These are phyloP conservation scores for Pharmacophagus antenor DNA, from an alignment of 2,888 invertebrate genomes.

Conservation along the genomic window DNA sequence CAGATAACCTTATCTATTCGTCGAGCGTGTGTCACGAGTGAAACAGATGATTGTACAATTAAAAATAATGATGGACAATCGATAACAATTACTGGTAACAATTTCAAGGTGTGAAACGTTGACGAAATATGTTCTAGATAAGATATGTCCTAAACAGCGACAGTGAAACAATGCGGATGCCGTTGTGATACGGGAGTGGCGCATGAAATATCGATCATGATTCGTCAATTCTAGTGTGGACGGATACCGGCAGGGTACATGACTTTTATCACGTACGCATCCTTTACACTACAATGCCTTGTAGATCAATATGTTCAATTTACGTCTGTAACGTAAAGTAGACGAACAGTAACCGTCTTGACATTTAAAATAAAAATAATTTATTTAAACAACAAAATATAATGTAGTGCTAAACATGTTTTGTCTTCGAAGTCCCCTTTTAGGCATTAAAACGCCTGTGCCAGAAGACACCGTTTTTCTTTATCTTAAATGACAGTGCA, in stretches of 20 bases:
- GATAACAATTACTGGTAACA: conserved; percentile 18
- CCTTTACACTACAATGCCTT: neutral
- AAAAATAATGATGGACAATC: conserved; percentile 12
- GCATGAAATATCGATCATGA: conserved; percentile 34
- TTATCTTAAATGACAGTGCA: too few relatives aligned
- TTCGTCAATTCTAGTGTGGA: conserved; percentile 14
- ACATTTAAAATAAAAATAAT: too few relatives aligned
- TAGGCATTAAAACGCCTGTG: too few relatives aligned
- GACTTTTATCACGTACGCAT: conserved; percentile 28
- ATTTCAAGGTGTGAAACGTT: conserved; percentile 20
- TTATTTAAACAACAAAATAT: too few relatives aligned
- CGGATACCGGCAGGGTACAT: conserved; percentile 20
- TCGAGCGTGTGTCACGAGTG: conserved; percentile 7
- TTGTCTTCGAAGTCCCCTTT: too few relatives aligned
- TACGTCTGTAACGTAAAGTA: too few relatives aligned
- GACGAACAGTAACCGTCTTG: too few relatives aligned
- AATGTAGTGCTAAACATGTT: too few relatives aligned
- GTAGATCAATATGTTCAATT: too few relatives aligned
- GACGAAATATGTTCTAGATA: conserved; percentile 15
- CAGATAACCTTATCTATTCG: conserved; percentile 25
- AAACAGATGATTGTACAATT: conserved; percentile 17
- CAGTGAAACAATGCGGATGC: conserved; percentile 33
- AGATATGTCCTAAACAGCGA: conserved; percentile 4
- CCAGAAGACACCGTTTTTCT: too few relatives aligned
- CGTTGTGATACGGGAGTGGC: conserved; percentile 29